These are phyloP conservation scores for Microcebus murinus DNA, from an alignment of 2,113 vertebrate genomes.

Conservation along the genomic window DNA sequence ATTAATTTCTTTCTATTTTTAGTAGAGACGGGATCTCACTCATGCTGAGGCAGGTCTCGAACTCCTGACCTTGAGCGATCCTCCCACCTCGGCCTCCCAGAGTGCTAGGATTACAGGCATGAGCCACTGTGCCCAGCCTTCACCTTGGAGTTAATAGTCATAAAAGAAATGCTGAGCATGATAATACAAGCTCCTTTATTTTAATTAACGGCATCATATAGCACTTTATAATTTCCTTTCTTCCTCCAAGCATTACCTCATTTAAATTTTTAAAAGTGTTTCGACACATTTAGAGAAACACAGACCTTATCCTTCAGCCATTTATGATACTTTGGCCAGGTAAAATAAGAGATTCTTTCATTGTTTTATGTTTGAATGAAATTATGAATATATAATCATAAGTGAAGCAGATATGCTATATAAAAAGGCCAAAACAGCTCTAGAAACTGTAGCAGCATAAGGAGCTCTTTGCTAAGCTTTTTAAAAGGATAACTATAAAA, in stretches of 20 bases:
- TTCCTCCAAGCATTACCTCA: background rate
- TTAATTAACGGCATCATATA: background rate
- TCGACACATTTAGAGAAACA: background rate
- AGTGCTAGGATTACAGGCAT: too few species aligned
- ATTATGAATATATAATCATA: background rate
- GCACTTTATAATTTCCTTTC: background rate
- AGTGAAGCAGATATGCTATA: background rate
- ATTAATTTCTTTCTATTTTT: too few species aligned
- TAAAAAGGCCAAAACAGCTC: background rate
- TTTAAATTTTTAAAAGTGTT: background rate
- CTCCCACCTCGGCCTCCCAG: too few species aligned
- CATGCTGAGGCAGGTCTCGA: too few species aligned
- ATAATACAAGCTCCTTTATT: background rate
- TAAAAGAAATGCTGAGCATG: background rate
- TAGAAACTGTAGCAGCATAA: background rate
- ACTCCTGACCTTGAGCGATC: too few species aligned
- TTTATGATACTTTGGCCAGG: background rate
- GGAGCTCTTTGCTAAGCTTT: background rate
- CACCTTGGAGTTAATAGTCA: background rate
- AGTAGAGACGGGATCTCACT: too few species aligned
- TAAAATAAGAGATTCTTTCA: background rate
- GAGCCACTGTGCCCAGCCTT: background rate
- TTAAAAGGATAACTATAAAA: background rate
- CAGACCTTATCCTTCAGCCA: background rate
- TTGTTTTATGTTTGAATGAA: background rate